Evolutionary conservation across 2,888 invertebrate genomes (phyloP).

Genomic region (Ophion obscuratus): DNA sequence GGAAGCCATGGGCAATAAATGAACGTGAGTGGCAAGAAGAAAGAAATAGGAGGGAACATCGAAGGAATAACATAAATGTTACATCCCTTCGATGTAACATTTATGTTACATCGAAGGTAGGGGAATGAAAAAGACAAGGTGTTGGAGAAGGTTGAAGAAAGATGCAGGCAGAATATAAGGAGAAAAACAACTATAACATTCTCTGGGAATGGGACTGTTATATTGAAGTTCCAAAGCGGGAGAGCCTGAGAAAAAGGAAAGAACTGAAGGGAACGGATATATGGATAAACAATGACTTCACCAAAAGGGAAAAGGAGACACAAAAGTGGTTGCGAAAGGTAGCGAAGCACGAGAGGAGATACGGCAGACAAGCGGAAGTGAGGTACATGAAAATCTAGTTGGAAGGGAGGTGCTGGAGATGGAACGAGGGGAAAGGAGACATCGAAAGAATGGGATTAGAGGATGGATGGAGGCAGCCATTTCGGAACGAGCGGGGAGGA

Average conservation of each 20-base stretch:
- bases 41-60: background rate
- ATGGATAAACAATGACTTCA: conserved; percentile 31
- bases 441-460: background rate
- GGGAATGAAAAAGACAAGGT: background rate
- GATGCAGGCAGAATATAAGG: background rate
- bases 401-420: background rate
- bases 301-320: conserved; percentile 20
- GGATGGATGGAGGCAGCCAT: background rate
- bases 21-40: background rate
- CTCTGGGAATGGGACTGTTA: background rate
- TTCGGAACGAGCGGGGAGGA: background rate
- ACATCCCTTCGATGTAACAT: too few relatives aligned
- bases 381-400: conserved; percentile 1
- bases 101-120: background rate
- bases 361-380: background rate
- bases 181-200: background rate
- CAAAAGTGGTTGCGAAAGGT: background rate
- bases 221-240: background rate
- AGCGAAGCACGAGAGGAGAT: background rate
- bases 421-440: background rate
- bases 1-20: background rate
- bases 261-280: conserved; percentile 7
- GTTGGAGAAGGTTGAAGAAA: background rate
- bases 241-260: background rate
- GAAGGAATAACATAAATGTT: background rate